Evolutionary conservation across 2,113 vertebrate genomes (phyloP).

Genomic region (Pseudolaguvia tuberculata): DNA sequence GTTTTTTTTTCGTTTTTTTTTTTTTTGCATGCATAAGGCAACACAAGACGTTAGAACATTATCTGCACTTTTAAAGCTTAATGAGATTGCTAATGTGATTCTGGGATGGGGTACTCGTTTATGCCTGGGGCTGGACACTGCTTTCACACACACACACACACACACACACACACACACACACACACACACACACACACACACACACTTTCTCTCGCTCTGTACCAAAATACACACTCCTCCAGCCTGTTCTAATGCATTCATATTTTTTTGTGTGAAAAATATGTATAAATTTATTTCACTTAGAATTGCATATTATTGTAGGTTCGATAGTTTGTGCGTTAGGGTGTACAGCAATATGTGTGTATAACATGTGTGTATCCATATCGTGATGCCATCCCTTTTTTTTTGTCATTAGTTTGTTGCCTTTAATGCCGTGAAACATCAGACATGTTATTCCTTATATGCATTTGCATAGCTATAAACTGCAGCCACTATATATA

Average conservation of each 20-base stretch:
- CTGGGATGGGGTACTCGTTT: background rate
- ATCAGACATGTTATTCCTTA: background rate
- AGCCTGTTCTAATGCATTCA: background rate
- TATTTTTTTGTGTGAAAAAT: too few relatives aligned
- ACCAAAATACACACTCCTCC: conserved; percentile 5
- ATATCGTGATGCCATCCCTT: too few relatives aligned
- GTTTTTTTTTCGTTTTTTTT: too few relatives aligned
- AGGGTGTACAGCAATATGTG: background rate
- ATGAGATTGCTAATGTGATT: conserved; percentile 29
- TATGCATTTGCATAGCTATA: background rate
- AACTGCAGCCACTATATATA: background rate
- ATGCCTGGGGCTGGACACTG: conserved; percentile 22
- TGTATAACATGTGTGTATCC: too few relatives aligned
- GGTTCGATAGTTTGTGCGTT: too few relatives aligned
- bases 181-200: too few relatives aligned
- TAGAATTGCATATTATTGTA: background rate
- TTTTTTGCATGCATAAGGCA: background rate
- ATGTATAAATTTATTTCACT: background rate
- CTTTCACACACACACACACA: background rate
- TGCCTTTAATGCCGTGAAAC: background rate
- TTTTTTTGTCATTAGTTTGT: too few relatives aligned
- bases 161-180: background rate
- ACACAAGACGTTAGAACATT: background rate
- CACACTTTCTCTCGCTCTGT: background rate
- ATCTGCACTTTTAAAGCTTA: conserved; percentile 6